These are phyloP conservation scores for Lucilia cuprina DNA, from an alignment of 1,140 invertebrate species.

Conservation along the genomic window DNA sequence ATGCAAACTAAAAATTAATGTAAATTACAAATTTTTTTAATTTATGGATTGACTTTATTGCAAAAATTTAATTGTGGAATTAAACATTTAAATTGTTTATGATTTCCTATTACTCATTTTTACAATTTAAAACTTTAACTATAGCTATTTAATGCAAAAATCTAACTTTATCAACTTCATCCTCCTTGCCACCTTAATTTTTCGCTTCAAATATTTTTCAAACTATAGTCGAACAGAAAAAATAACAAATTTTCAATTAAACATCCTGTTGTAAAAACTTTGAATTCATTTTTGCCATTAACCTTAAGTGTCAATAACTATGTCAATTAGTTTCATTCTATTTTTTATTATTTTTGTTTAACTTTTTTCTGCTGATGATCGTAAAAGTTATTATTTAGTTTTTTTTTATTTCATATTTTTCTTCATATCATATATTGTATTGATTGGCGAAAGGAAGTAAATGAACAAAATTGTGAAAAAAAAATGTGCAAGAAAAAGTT, in stretches of 20 bases:
- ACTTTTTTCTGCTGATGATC: background rate
- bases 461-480: too few relatives aligned
- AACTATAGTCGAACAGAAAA: too few relatives aligned
- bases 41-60: too few relatives aligned
- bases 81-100: background rate
- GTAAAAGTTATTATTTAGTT: background rate
- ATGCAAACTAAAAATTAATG: background rate
- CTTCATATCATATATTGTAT: background rate
- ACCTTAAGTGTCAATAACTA: conserved; percentile 14
- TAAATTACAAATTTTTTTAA: background rate
- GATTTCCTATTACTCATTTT: background rate
- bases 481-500: too few relatives aligned
- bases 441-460: background rate
- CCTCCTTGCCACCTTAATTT: too few relatives aligned
- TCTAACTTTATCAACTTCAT: too few relatives aligned
- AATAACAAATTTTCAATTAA: too few relatives aligned
- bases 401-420: background rate
- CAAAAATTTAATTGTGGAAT: background rate
- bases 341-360: background rate
- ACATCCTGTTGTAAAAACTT: background rate
- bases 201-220: too few relatives aligned
- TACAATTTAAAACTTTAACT: background rate
- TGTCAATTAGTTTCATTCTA: background rate
- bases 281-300: background rate
- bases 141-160: background rate